Evolutionary conservation across 2,797 vertebrate genomes (phyloP).

Genomic region (Cirrhinus mrigala): DNA sequence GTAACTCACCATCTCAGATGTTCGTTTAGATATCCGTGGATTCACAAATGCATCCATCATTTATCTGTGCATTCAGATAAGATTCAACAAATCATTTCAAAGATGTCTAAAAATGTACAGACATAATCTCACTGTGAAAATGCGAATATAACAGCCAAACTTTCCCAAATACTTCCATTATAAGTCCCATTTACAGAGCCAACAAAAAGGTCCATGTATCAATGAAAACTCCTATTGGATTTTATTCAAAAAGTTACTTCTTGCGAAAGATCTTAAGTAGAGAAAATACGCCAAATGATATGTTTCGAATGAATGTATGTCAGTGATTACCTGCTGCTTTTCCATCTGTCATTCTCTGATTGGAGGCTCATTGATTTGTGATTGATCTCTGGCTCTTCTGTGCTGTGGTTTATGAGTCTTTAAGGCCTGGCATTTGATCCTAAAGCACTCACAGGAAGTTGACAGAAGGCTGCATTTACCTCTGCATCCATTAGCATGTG

Average conservation of each 20-base stretch:
- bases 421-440: slow-evolving; percentile 68
- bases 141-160: background rate
- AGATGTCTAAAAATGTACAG: background rate
- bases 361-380: background rate
- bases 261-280: background rate
- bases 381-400: slow-evolving; percentile 57
- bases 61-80: background rate
- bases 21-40: background rate
- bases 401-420: slow-evolving; percentile 72
- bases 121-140: background rate
- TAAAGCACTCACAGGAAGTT: slow-evolving; percentile 76
- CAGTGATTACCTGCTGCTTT: background rate
- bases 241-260: background rate
- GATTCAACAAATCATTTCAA: background rate
- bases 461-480: slow-evolving; percentile 69
- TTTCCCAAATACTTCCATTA: background rate
- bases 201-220: background rate
- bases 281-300: background rate
- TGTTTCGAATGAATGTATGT: background rate
- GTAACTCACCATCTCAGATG: background rate
- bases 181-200: background rate
- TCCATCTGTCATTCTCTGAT: background rate
- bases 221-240: background rate
- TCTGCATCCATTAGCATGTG: slow-evolving; percentile 70
- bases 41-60: background rate